A percentile compares a stretch with the other conserved stretches of the same genome.
These are phyloP conservation scores for Salminus brasiliensis DNA, from an alignment of 2,113 vertebrate genomes.

Conservation along the genomic window DNA sequence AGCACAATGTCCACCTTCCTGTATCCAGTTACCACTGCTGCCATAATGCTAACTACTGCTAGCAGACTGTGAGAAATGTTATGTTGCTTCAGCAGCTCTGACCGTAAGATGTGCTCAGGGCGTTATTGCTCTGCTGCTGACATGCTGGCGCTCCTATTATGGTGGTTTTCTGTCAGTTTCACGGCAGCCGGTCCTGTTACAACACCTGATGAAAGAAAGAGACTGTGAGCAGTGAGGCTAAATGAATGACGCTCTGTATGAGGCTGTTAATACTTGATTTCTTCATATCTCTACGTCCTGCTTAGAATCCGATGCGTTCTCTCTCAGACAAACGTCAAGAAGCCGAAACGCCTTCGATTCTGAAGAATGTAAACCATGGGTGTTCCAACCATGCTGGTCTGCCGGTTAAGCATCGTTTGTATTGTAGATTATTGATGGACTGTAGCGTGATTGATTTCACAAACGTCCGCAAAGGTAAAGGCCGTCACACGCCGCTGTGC, in stretches of 20 bases:
- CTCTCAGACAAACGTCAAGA: neutral
- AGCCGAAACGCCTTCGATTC: slow-evolving; percentile 8
- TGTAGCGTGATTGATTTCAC: too few relatives aligned
- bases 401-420: too few relatives aligned
- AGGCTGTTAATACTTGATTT: slow-evolving; percentile 47
- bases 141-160: slow-evolving; percentile 20
- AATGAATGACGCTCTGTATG: slow-evolving; percentile 25
- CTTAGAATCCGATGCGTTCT: slow-evolving; percentile 34
- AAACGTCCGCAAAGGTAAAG: too few relatives aligned
- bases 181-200: slow-evolving; percentile 3
- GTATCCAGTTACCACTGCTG: too few relatives aligned
- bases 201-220: slow-evolving; percentile 14
- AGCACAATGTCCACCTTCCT: too few relatives aligned
- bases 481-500: too few relatives aligned
- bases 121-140: neutral
- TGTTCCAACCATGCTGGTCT: neutral
- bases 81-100: too few relatives aligned
- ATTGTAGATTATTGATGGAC: too few relatives aligned
- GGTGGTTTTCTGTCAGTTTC: neutral
- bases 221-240: slow-evolving; percentile 2
- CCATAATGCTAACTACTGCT: too few relatives aligned
- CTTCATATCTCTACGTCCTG: slow-evolving; percentile 36
- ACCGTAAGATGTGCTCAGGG: neutral
- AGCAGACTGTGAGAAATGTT: too few relatives aligned
- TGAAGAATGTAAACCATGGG: slow-evolving; percentile 4